Conservation (phyloP, 1,140 invertebrate species). For the Leptinotarsa undecemlineata region DNA sequence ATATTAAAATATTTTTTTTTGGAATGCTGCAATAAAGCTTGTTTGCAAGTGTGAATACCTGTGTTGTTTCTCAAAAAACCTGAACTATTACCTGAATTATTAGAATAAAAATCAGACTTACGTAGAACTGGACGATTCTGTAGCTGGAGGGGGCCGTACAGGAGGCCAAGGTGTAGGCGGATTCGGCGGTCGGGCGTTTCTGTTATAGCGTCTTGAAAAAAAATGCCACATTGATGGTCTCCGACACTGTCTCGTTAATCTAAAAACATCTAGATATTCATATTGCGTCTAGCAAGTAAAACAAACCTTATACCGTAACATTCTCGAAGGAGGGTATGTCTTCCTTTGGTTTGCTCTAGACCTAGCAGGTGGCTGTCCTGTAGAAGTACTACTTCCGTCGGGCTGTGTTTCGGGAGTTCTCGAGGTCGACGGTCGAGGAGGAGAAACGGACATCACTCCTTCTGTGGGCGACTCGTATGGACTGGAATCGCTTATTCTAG, state of each 20-base stretch:
- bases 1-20: too few species aligned
- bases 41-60: too few species aligned
- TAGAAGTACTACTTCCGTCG: neutral
- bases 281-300: neutral
- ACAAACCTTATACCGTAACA: slow-evolving; percentile 30
- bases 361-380: neutral
- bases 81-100: too few species aligned
- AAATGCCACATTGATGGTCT: slow-evolving; percentile 40
- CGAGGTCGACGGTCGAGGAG: neutral
- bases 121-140: neutral
- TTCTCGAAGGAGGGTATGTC: slow-evolving; percentile 49
- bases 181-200: slow-evolving; percentile 17
- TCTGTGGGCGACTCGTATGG: slow-evolving; percentile 46
- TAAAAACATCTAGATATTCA: slow-evolving; percentile 18
- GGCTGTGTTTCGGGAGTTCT: neutral
- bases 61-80: too few species aligned
- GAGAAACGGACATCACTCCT: slow-evolving; percentile 12
- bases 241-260: slow-evolving; percentile 35
- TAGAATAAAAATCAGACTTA: neutral
- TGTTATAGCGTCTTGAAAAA: slow-evolving; percentile 36
- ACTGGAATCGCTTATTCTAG: slow-evolving; percentile 53
- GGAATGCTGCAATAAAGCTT: too few species aligned
- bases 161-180: neutral
- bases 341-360: slow-evolving; percentile 36
- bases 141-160: neutral